Conservation (phyloP, 2,888 invertebrate species). For the Xiphydria camelus region DNA sequence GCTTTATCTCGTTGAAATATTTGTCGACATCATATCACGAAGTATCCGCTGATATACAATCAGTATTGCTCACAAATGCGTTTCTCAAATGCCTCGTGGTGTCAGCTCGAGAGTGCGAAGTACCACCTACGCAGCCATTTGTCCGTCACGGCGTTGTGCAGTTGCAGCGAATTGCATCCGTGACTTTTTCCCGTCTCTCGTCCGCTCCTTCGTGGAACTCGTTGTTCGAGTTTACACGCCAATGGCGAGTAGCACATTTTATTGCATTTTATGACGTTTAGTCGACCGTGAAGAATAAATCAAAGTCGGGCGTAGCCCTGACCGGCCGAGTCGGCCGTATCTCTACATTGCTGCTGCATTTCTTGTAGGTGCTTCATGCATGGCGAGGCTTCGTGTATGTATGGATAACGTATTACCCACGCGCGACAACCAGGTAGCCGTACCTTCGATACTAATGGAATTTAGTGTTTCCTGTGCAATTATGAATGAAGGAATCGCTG, state of each 20-base stretch:
- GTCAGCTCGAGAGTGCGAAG: no score
- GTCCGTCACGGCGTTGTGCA: no score
- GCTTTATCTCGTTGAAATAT: no score
- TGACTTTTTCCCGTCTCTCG: background rate
- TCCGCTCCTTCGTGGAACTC: background rate
- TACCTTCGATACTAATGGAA: conserved; percentile 6
- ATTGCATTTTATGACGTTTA: conserved; percentile 15
- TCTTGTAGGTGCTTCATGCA: conserved; percentile 7
- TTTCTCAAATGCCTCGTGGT: no score
- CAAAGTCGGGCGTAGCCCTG: conserved; percentile 16
- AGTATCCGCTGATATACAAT: no score
- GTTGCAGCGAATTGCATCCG: no score
- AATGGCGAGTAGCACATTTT: conserved; percentile 8
- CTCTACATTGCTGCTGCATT: background rate
- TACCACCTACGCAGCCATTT: no score
- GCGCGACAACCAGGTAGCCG: conserved; percentile 1
- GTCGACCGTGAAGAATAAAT: conserved; percentile 30
- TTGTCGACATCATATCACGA: no score
- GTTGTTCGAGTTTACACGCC: background rate
- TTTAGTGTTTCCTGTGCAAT: conserved; percentile 20
- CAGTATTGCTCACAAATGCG: no score
- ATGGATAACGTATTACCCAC: background rate
- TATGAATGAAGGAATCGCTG: no score
- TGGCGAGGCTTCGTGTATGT: background rate
- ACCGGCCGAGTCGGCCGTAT: background rate